Evolutionary conservation across 2,888 invertebrate genomes (phyloP).

Genomic region (Pyralis farinalis): DNA sequence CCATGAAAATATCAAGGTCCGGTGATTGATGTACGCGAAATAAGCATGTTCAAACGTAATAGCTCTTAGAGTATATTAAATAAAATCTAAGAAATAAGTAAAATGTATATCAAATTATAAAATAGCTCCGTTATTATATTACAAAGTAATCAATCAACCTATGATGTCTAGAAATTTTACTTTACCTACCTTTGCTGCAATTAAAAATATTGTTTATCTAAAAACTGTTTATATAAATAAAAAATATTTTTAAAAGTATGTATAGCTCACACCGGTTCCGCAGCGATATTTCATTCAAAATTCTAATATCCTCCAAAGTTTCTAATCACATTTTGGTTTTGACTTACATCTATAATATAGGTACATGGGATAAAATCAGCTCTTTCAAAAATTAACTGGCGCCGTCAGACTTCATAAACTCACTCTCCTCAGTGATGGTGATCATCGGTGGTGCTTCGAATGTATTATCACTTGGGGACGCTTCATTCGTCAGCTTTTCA

Average conservation of each 20-base stretch:
- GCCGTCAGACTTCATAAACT: slow-evolving; percentile 59
- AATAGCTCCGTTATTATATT: no score
- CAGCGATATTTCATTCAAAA: slow-evolving; percentile 11
- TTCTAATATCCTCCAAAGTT: slow-evolving; percentile 10
- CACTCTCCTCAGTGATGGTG: slow-evolving; percentile 72
- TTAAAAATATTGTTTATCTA: no score
- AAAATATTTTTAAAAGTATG: slow-evolving; percentile 1
- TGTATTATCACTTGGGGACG: slow-evolving; percentile 55
- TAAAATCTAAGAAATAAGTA: no score
- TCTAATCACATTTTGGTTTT: slow-evolving; percentile 19
- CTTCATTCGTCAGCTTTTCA: slow-evolving; percentile 78
- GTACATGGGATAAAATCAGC: slow-evolving; percentile 41
- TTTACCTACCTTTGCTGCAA: no score
- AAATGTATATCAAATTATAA: no score
- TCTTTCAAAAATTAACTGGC: slow-evolving; percentile 56
- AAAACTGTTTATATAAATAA: no score
- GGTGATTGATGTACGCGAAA: no score
- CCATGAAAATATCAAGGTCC: no score
- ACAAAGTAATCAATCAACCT: no score
- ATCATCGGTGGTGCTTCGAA: slow-evolving; percentile 67
- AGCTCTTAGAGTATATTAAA: no score
- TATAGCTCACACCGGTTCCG: slow-evolving; percentile 12
- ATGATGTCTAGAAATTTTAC: no score
- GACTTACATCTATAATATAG: slow-evolving; percentile 23
- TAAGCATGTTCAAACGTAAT: no score